These are phyloP conservation scores for Halictus rubicundus DNA, from an alignment of 1,140 invertebrate genomes.

Conservation along the genomic window DNA sequence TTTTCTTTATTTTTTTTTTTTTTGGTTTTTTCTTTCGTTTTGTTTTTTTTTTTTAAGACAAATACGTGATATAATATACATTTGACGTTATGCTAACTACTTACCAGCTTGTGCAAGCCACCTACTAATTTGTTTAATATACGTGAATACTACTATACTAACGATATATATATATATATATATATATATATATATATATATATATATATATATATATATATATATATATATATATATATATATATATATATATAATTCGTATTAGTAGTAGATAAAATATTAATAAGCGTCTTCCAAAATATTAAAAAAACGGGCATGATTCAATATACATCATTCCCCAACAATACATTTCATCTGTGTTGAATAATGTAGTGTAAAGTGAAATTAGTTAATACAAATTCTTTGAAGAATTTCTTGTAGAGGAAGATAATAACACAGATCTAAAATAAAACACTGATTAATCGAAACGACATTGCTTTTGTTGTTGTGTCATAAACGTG, in stretches of 20 bases:
- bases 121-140: conserved; percentile 2
- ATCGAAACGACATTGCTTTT: background rate
- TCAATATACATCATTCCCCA: background rate
- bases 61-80: background rate
- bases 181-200: no score
- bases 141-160: conserved; percentile 9
- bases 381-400: background rate
- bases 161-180: no score
- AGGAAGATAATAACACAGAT: background rate
- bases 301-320: conserved; percentile 23
- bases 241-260: no score
- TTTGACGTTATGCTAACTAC: background rate
- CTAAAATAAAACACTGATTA: background rate
- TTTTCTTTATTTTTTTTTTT: background rate
- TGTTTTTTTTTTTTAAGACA: background rate
- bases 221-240: no score
- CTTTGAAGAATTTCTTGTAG: background rate
- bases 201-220: no score
- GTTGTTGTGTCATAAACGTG: background rate
- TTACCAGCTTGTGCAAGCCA: background rate
- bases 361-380: background rate
- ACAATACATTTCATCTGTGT: background rate
- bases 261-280: conserved; percentile 15
- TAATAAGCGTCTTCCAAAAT: conserved; percentile 29
- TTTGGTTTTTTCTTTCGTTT: background rate